Percentiles rank a stretch among this genome's conserved stretches.
Evolutionary conservation across 2,113 vertebrate genomes (phyloP).

Genomic region (Eubucco bourcierii): DNA sequence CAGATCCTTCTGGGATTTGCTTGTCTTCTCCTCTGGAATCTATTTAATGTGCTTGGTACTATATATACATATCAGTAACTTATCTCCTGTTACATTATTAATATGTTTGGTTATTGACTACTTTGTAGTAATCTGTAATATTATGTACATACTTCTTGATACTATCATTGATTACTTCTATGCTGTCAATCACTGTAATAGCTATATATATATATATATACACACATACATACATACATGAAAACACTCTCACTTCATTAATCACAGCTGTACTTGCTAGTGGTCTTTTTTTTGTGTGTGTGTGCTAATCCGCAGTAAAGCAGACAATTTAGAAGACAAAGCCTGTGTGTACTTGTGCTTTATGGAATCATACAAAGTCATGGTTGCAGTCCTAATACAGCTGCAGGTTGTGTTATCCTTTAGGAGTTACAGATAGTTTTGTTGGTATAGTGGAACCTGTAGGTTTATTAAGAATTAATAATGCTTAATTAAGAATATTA

Average conservation of each 20-base stretch:
- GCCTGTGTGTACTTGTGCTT: background rate
- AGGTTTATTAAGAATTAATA: background rate
- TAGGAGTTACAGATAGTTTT: background rate
- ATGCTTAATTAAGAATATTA: background rate
- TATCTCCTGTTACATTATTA: background rate
- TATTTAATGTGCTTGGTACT: background rate
- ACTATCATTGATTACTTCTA: background rate
- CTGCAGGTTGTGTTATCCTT: background rate
- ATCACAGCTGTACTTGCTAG: background rate
- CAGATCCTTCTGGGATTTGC: background rate
- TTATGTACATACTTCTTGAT: background rate
- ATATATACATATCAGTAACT: background rate
- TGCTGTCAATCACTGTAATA: background rate
- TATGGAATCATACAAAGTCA: background rate
- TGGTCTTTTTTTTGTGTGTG: background rate
- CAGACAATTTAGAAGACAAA: background rate
- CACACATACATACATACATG: too few species aligned
- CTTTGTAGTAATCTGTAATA: background rate
- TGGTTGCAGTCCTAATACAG: accelerated
- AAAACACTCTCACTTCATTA: background rate
- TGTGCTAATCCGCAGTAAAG: too few species aligned
- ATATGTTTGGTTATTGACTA: background rate
- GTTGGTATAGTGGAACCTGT: background rate
- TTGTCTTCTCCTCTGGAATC: background rate
- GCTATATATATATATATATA: background rate